A percentile compares a stretch with the other conserved stretches of the same genome.
These are phyloP conservation scores for Apoda limacodes DNA, from an alignment of 2,888 invertebrate species.

Conservation along the genomic window DNA sequence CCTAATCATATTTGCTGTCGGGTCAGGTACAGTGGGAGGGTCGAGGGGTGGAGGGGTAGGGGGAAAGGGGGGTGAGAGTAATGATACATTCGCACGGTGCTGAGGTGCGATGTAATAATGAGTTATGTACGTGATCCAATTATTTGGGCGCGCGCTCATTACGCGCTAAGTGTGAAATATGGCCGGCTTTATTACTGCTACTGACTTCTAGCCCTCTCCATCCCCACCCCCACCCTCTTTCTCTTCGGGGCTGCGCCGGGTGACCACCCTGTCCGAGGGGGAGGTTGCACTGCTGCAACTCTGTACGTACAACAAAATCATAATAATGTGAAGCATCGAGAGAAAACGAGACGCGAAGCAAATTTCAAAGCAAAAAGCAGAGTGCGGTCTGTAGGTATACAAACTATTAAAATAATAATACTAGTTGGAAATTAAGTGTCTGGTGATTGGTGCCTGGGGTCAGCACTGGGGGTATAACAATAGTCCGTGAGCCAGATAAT, in stretches of 20 bases:
- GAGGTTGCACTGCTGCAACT: slow-evolving; percentile 55
- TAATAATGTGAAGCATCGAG: slow-evolving; percentile 57
- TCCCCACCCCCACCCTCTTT: slow-evolving; percentile 9
- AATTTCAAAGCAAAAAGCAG: slow-evolving; percentile 24
- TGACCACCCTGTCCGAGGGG: slow-evolving; percentile 15
- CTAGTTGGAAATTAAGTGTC: no score
- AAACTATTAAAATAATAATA: not conserved
- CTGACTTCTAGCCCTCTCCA: slow-evolving; percentile 34
- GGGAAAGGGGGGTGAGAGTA: slow-evolving; percentile 30
- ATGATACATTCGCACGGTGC: slow-evolving; percentile 61
- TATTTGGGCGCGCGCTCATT: slow-evolving; percentile 71
- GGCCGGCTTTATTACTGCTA: slow-evolving; percentile 64
- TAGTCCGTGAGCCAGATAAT: no score
- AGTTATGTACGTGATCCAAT: slow-evolving; percentile 73
- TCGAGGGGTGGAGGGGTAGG: slow-evolving; percentile 14
- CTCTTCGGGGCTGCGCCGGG: slow-evolving; percentile 11
- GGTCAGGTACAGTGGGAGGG: no score
- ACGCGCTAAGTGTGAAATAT: slow-evolving; percentile 71
- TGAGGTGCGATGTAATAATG: slow-evolving; percentile 70
- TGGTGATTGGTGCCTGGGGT: no score
- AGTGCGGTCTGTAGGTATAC: slow-evolving; percentile 7
- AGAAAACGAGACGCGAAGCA: slow-evolving; percentile 28
- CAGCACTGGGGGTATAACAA: no score
- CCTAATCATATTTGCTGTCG: no score
- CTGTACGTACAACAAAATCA: slow-evolving; percentile 58